Evolutionary conservation across 1,140 invertebrate genomes (phyloP).

Genomic region (Halotydeus destructor): DNA sequence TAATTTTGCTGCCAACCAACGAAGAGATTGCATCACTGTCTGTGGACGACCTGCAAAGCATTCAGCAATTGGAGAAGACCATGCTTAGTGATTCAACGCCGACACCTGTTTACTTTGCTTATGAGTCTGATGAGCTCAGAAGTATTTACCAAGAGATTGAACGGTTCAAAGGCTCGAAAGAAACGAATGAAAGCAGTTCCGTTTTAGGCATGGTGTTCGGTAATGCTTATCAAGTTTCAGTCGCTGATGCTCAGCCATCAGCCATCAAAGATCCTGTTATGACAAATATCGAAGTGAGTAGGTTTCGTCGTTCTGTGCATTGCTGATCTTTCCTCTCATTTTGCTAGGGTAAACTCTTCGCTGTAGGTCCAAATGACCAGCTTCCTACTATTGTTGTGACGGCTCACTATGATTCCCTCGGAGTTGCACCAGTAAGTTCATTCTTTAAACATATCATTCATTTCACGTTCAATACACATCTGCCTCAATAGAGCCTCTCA

Average conservation of each 20-base stretch:
- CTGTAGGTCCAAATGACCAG: constrained; percentile 51
- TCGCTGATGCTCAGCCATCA: constrained; percentile 42
- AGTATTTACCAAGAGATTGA: constrained; percentile 52
- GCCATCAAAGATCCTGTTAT: constrained; percentile 54
- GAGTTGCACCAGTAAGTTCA: constrained; percentile 56
- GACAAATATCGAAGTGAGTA: constrained; percentile 37
- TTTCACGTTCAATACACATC: constrained; percentile 8
- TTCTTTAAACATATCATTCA: constrained; percentile 6
- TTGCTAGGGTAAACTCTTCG: constrained; percentile 67
- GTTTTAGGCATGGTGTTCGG: constrained; percentile 42
- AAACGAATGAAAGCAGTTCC: constrained; percentile 36
- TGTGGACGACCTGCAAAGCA: constrained; percentile 11
- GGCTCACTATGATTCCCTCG: constrained; percentile 78
- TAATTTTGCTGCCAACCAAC: constrained; percentile 6
- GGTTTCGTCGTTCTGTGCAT: constrained; percentile 1
- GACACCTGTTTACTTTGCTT: constrained; percentile 73
- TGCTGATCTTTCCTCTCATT: constrained; percentile 10
- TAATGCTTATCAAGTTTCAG: constrained; percentile 71
- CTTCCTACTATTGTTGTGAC: constrained; percentile 67
- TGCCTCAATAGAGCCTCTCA: constrained; percentile 43
- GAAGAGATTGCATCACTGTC: constrained; percentile 5
- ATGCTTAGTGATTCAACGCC: constrained; percentile 55
- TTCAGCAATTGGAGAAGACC: constrained; percentile 45
- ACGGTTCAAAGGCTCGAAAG: constrained; percentile 31
- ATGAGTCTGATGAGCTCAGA: constrained; percentile 43